Base-by-base conservation (phyloP, 2,888 invertebrate species). In the Heliconius hortense region DNA sequence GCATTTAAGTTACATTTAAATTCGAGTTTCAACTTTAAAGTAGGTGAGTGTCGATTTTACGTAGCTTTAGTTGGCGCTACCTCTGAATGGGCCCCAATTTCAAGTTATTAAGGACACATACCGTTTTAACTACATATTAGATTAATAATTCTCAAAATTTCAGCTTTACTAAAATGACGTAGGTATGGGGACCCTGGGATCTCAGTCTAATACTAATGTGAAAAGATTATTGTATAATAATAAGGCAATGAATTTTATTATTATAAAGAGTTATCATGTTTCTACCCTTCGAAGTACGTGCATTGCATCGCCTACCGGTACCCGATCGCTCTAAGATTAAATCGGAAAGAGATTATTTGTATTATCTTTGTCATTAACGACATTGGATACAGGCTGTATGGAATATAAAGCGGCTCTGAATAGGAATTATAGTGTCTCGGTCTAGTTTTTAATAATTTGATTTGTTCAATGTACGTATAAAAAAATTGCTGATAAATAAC, bases 261-360 rank as follows among this genome's bases (percentile, higher is more conserved):
- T n/a, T 26, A 59, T 71, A 71, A 71, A 71, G 60, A 60, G 26
- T 18, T 60, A 35, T 60, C 24, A 64, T 43, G 35, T 67, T 39
- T 43, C 48, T 60, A 26, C 4, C 21, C 7, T 56, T 35, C 26
- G 26, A 11, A 31, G 13, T 70, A 74, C 74, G 74, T 74, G 74
- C 28, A 39, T 1, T 48, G 74, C 63, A 66, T 75, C 24, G 26
- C 11, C 13, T 64, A 64, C 5, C 8, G 39, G n/a, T 10, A 63
- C 26, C 28, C 70, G 26, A 71, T 66, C 43, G n/a, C 28, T n/a
- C 5, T 21, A 24, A 75, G 74, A 75, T 75, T 59, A 64, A 66
- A 75, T 64, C 64, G 56, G 35, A 56, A 64, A 70, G 63, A 74
- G 70, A 64, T 56, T 70, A 64, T 74, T 70, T 64, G 39, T 71